Base-by-base conservation (phyloP, 2,888 invertebrate species). In the Acleris holmiana region DNA sequence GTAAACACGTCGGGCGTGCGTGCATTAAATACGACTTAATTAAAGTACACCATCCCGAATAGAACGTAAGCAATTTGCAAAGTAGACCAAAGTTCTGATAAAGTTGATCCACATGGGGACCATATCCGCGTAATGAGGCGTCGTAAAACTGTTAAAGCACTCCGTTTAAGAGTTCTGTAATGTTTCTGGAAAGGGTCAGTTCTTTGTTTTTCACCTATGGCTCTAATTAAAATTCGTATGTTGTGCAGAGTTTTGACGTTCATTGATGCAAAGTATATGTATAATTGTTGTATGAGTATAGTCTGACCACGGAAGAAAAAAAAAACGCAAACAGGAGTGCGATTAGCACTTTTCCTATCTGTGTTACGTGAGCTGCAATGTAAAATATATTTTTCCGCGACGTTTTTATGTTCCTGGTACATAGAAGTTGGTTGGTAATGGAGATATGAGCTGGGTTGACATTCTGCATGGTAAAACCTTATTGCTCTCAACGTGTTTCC, bases 51-150 rank as follows among this genome's bases (percentile, higher is more conserved):
- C 70, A 66, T 70, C 74, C 74, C 72, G 69, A 79, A 84, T 78
- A 76, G 76, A 75, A 81, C 75, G 80, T 79, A 79, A 82, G 80
- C 80, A 84, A 85, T 85, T 85, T 84, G 78, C 79, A 72, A 75
- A 78, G 57, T 55, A 55, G 61, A 61, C 49, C 55, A 50, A 81
- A 86, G 83, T 89, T 82, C 82, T 86, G 82, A 84, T 77, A 80
- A 89, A 89, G 79, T 89, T 88, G 74, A 72, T 59, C 78, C 89
- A 77, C 87, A 35, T 49, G 84, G 80, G 89, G 72, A 71, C 76
- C 81, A 84, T 87, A 82, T 79, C 74, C 65, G 69, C 67, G 74
- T 66, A 66, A 66, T 56, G 61, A 61, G 55, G 25, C 21, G 54
- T 29, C 65, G 65, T 65, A 60, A 62, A 65, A 65, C 59, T 55